phyloP scores from a whole-genome alignment of 2,113 vertebrate species.

The Corydoras sp. region DNA sequence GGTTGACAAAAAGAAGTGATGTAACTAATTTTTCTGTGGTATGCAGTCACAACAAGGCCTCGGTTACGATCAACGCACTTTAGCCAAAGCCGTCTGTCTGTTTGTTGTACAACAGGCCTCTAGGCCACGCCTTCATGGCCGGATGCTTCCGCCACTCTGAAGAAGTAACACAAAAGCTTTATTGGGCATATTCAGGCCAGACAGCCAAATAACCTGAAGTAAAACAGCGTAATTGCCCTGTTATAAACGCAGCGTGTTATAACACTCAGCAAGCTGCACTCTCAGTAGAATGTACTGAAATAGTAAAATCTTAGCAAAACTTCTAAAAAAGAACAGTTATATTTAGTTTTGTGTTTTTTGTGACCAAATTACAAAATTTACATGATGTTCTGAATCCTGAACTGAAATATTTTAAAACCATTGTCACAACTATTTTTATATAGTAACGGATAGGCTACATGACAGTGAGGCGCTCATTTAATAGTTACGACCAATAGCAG shows the following conservation, averaged over 20 bases:
- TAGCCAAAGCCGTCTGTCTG: slow-evolving; percentile 64
- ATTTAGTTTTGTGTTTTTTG: too few species aligned
- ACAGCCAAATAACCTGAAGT: slow-evolving; percentile 70
- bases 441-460: too few species aligned
- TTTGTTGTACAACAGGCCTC: slow-evolving; percentile 43
- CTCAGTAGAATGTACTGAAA: slow-evolving; percentile 41
- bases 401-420: too few species aligned
- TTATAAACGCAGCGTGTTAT: slow-evolving; percentile 62
- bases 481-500: too few species aligned
- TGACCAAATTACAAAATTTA: too few species aligned
- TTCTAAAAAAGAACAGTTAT: too few species aligned
- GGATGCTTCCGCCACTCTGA: slow-evolving; percentile 63
- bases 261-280: slow-evolving; percentile 59
- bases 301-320: too few species aligned
- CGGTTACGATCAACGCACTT: slow-evolving; percentile 92
- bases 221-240: slow-evolving; percentile 71
- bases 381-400: too few species aligned
- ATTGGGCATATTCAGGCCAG: slow-evolving; percentile 71
- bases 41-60: slow-evolving; percentile 76
- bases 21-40: slow-evolving; percentile 6
- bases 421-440: too few species aligned
- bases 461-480: too few species aligned
- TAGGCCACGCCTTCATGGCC: slow-evolving; percentile 52
- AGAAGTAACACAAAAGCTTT: slow-evolving; percentile 68
- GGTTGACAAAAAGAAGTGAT: background rate